phyloP scores from a whole-genome alignment of 2,888 invertebrate genomes.

The Andrena praecox region DNA sequence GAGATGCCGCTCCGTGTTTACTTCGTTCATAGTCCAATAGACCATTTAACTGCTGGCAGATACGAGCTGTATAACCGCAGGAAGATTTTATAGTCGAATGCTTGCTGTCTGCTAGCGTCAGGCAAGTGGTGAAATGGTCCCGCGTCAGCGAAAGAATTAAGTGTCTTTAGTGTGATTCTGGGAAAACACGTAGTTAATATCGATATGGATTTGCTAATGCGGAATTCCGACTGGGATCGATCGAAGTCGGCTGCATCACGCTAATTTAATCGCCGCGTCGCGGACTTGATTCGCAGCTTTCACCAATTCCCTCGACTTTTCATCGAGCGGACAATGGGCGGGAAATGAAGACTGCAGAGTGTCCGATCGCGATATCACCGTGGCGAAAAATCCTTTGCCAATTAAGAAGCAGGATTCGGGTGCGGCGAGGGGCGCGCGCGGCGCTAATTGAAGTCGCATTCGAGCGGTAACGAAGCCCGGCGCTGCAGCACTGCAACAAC shows the following conservation, averaged over 20 bases:
- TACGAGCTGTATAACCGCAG: no score
- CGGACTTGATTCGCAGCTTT: background rate
- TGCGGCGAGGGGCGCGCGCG: slow-evolving; percentile 6
- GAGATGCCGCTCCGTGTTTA: no score
- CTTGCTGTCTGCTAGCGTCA: no score
- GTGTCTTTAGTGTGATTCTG: background rate
- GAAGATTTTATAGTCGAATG: no score
- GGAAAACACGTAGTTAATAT: background rate
- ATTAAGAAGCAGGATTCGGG: slow-evolving; percentile 29
- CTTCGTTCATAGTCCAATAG: no score
- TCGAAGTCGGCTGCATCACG: no score
- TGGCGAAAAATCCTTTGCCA: slow-evolving; percentile 40
- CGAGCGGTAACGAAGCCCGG: slow-evolving; percentile 38
- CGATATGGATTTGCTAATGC: background rate
- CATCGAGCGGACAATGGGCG: background rate
- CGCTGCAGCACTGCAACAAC: background rate
- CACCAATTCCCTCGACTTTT: background rate
- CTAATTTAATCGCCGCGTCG: background rate
- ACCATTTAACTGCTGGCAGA: no score
- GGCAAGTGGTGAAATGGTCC: no score
- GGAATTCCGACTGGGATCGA: background rate
- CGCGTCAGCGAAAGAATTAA: no score
- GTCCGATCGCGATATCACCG: slow-evolving; percentile 7
- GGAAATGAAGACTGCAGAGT: background rate
- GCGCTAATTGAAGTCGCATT: slow-evolving; percentile 52